A percentile compares a stretch with the other conserved stretches of the same genome.
Conservation (phyloP, 1,140 invertebrate genomes). For the Andricus grossulariae region DNA sequence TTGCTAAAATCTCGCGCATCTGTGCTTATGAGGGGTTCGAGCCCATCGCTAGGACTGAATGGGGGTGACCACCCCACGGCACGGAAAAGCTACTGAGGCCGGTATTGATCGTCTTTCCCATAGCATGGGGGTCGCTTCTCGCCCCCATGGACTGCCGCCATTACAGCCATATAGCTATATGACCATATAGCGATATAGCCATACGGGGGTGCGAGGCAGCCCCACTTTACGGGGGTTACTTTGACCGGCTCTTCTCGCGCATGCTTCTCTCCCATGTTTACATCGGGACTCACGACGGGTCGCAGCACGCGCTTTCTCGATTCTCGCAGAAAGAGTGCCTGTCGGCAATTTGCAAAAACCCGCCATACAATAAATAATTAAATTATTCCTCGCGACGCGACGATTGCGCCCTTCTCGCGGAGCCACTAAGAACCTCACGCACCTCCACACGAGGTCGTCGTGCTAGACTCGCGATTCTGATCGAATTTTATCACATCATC, state of each 20-base stretch:
- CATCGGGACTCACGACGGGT: conserved; percentile 38
- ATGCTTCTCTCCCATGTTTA: conserved; percentile 46
- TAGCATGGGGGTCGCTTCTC: conserved; percentile 66
- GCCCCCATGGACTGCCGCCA: conserved; percentile 61
- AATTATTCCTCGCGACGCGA: neutral
- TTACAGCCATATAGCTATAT: conserved; percentile 53
- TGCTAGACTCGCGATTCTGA: neutral
- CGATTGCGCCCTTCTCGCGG: conserved; percentile 5
- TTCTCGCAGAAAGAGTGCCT: neutral
- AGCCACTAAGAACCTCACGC: neutral
- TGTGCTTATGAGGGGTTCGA: conserved; percentile 10
- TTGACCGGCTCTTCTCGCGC: conserved; percentile 34
- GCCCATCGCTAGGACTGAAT: conserved; percentile 6
- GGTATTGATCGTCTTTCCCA: conserved; percentile 67
- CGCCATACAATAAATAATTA: conserved; percentile 2
- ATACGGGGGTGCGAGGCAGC: neutral
- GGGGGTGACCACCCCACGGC: conserved; percentile 10
- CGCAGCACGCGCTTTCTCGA: neutral
- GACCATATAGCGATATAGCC: neutral
- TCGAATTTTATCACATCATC: neutral
- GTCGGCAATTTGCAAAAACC: neutral
- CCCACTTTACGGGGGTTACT: conserved; percentile 1
- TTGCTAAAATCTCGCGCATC: neutral
- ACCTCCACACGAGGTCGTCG: neutral
- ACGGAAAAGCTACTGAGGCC: conserved; percentile 52